Evolutionary conservation across 2,113 vertebrate species (phyloP), one percentile per base, ranked within the genome.

Genomic region (Tychaedon coryphoeus): DNA sequence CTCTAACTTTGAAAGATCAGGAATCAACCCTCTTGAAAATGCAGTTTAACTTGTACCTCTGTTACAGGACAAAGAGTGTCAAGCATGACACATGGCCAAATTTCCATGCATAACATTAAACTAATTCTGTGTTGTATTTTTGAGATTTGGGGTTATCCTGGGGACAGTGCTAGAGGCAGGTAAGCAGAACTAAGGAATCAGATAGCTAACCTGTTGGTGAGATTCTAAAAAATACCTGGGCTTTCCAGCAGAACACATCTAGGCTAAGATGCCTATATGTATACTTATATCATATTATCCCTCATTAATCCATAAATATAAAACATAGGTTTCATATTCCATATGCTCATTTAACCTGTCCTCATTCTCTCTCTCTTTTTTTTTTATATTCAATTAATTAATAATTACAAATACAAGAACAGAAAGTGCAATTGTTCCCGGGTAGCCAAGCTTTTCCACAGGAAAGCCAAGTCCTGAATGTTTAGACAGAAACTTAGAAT

Each of bases 401-500:
- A 36, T 18, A 80, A 88, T 18, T 56, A 71, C 18, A 67, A 57
- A 88, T 26, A 8, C 15, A 67, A 58, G 48, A 72, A 62, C 28
- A 88, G 48, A 71, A 76, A 92, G 25, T 33, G 23, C 10, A 83
- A 43, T 31, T 40, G 34, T 56, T 86, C 22, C 17, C 38, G 53
- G 19, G 19, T 51, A 83, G 22, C 42, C 71, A 61, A 61, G 54
- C 14, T 38, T 26, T 76, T 86, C 50, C 29, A 69, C 1, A 9
- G 54, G 42, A 95, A 83, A 50, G 56, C 29, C 51, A 47, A 40
- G 25, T 48, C 67, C 64, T 57, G 28, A 92, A 88, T 54, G 34
- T 95, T 95, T 94, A 92, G 65, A 90, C 23, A 87, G 65, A 90
- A 93, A 88, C 53, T 65, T 78, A 42, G 73, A 88, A 93, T 70